These are phyloP conservation scores for Steromphala cineraria DNA, from an alignment of 2,888 invertebrate genomes.

Conservation along the genomic window DNA sequence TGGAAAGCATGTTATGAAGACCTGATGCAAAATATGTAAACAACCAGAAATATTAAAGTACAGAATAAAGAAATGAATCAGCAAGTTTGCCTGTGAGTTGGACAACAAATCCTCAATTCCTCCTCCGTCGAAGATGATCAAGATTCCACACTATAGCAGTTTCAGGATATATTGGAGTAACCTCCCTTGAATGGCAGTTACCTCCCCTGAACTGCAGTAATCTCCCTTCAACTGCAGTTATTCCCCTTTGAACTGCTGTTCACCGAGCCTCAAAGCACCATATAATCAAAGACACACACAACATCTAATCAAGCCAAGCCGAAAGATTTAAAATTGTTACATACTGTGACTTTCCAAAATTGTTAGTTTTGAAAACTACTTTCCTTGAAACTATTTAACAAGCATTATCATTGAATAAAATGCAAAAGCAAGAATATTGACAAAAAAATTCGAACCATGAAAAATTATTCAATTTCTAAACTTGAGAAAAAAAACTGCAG, in stretches of 20 bases:
- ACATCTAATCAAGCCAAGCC: constrained; percentile 2
- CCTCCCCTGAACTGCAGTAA: not conserved
- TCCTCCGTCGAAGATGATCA: not conserved
- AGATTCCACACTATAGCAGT: not conserved
- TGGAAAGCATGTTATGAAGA: too few relatives aligned
- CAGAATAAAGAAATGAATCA: constrained; percentile 4
- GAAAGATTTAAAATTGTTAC: not conserved
- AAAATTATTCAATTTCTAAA: too few relatives aligned
- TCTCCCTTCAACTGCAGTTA: not conserved
- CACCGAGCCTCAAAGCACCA: not conserved
- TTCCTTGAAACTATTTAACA: too few relatives aligned
- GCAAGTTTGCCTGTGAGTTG: not conserved
- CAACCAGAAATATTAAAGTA: too few relatives aligned
- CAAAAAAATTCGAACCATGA: too few relatives aligned
- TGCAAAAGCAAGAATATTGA: too few relatives aligned
- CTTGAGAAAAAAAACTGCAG: too few relatives aligned
- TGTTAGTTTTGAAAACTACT: not conserved
- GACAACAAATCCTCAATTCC: not conserved
- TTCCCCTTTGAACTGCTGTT: not conserved
- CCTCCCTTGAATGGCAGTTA: not conserved
- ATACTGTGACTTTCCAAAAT: not conserved
- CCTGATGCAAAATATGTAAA: too few relatives aligned
- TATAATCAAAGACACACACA: constrained; percentile 2
- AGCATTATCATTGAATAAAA: too few relatives aligned
- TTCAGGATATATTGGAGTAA: too few relatives aligned